A percentile compares a stretch with the other conserved stretches of the same genome.
Conservation (phyloP, 2,113 vertebrate genomes). For the Oreochromis niloticus region DNA sequence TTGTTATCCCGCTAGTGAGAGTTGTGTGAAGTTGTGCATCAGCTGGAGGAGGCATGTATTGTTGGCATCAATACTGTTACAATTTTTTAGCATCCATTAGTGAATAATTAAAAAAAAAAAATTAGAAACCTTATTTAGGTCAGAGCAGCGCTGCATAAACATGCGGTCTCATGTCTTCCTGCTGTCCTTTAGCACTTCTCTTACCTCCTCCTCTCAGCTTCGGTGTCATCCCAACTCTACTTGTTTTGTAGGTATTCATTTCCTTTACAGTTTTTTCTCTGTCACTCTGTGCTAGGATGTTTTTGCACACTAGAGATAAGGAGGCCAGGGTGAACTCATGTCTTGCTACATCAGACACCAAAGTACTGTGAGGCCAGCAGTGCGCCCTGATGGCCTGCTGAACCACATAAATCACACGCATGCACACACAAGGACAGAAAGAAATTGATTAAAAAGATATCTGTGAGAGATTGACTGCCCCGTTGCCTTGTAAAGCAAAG, state of each 20-base stretch:
- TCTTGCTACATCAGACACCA: conserved; percentile 44
- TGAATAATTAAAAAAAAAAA: fast-evolving
- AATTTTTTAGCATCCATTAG: background rate
- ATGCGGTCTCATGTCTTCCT: fast-evolving
- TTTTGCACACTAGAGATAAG: conserved; percentile 49
- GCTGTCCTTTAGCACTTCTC: background rate
- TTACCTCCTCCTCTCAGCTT: background rate
- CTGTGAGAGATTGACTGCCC: conserved; percentile 63
- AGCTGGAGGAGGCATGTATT: background rate
- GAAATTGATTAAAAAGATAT: conserved; percentile 70
- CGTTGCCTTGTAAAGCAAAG: conserved; percentile 61
- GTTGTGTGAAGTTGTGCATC: background rate
- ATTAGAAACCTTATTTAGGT: background rate
- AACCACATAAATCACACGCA: conserved; percentile 63
- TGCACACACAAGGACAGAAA: conserved; percentile 55
- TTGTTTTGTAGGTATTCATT: conserved; percentile 32
- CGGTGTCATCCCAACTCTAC: background rate
- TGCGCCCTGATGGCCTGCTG: conserved; percentile 35
- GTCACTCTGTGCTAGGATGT: conserved; percentile 6
- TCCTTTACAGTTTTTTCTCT: conserved; percentile 34
- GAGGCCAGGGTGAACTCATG: conserved; percentile 20
- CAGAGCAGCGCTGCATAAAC: background rate
- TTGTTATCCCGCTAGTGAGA: background rate
- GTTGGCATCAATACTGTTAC: background rate
- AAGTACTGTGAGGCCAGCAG: conserved; percentile 30